A percentile compares a stretch with the other conserved stretches of the same genome.
Conservation (phyloP, 2,113 vertebrate species). For the Ramphastos sulfuratus region DNA sequence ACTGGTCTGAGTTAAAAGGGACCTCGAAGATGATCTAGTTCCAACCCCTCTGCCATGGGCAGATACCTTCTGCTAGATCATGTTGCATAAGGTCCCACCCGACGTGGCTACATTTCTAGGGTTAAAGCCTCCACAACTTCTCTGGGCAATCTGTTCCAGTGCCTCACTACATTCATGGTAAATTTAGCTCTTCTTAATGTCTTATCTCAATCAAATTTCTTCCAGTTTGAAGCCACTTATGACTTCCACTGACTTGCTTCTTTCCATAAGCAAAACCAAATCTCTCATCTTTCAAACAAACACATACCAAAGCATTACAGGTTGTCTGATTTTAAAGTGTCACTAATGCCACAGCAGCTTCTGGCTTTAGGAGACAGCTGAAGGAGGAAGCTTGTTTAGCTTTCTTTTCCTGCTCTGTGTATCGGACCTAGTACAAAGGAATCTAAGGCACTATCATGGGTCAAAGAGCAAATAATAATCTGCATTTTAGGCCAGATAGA, state of each 20-base stretch:
- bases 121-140: too few species aligned
- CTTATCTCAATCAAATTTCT: too few species aligned
- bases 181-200: too few species aligned
- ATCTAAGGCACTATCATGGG: background rate
- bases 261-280: background rate
- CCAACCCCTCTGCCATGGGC: too few species aligned
- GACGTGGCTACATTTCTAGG: too few species aligned
- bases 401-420: background rate
- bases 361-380: background rate
- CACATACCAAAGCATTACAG: background rate
- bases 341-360: background rate
- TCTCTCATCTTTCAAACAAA: background rate
- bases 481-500: background rate
- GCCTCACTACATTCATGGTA: too few species aligned
- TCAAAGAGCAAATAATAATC: background rate
- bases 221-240: too few species aligned
- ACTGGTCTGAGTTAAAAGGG: too few species aligned
- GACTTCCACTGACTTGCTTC: background rate
- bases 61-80: too few species aligned
- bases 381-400: background rate
- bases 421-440: background rate
- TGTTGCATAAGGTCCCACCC: too few species aligned
- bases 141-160: too few species aligned
- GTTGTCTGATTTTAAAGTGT: background rate
- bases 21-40: too few species aligned